phyloP scores from a whole-genome alignment of 2,113 vertebrate species.

The Ophthalmolycus amberensis region DNA sequence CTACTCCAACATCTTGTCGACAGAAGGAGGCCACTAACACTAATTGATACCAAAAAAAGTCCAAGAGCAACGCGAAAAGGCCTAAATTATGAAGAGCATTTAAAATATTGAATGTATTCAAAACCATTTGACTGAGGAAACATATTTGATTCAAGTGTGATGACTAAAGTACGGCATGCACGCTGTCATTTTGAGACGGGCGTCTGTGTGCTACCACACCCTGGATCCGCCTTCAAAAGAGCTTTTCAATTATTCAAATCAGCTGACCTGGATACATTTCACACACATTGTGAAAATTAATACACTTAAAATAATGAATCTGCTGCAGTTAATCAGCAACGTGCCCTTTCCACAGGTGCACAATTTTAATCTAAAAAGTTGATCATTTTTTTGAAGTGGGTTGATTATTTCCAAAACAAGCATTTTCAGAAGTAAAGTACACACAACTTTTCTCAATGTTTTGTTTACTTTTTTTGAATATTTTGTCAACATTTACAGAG shows the following conservation, averaged over 20 bases:
- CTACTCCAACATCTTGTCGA: neutral
- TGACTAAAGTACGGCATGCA: neutral
- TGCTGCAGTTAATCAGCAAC: conserved; percentile 36
- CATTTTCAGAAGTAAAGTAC: too few species aligned
- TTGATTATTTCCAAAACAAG: neutral
- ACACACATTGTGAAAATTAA: conserved; percentile 69
- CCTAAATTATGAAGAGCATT: conserved; percentile 7
- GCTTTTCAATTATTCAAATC: conserved; percentile 79
- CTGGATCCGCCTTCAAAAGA: conserved; percentile 49
- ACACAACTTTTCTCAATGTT: neutral
- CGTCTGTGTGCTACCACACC: conserved; percentile 46
- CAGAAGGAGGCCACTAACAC: neutral
- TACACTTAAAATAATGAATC: conserved; percentile 50
- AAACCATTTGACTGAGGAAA: neutral
- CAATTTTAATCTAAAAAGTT: neutral
- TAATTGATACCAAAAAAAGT: neutral
- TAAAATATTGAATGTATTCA: neutral
- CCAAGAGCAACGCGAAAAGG: neutral
- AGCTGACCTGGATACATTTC: conserved; percentile 77
- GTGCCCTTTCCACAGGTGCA: neutral
- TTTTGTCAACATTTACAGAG: neutral
- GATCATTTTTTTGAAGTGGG: neutral
- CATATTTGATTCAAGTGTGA: neutral
- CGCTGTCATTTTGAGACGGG: neutral
- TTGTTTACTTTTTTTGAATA: neutral